Percentiles rank a stretch among this genome's conserved stretches.
Conservation (phyloP, 2,888 invertebrate species). For the Laothoe populi region DNA sequence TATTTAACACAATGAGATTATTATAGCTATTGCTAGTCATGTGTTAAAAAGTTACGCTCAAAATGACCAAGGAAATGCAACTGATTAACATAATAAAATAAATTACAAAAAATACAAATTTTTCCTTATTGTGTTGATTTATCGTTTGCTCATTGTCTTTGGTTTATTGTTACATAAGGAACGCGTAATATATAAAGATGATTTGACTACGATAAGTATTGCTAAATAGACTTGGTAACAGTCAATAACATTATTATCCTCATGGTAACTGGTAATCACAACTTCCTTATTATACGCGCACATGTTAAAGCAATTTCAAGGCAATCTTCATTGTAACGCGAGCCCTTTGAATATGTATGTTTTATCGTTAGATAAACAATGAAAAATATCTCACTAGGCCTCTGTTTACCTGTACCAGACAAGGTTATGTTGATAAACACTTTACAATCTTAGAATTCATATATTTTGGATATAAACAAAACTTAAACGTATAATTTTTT, state of each 20-base stretch:
- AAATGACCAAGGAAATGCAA: constrained; percentile 12
- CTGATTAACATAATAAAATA: constrained; percentile 2
- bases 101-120: neutral
- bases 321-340: constrained; percentile 10
- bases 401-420: neutral
- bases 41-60: neutral
- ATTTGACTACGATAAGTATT: neutral
- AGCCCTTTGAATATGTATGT: constrained; percentile 24
- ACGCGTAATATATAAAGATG: neutral
- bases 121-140: constrained; percentile 1
- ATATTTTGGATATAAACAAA: neutral
- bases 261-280: constrained; percentile 26
- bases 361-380: constrained; percentile 28
- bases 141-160: neutral
- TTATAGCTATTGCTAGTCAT: neutral
- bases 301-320: constrained; percentile 28
- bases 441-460: neutral
- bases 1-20: neutral
- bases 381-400: constrained; percentile 14
- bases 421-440: constrained; percentile 23
- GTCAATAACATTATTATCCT: constrained; percentile 26
- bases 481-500: neutral
- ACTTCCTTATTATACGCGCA: constrained; percentile 26
- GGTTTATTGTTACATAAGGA: neutral
- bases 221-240: neutral